Conservation (phyloP, 2,888 invertebrate genomes). For the Empis stercorea region DNA sequence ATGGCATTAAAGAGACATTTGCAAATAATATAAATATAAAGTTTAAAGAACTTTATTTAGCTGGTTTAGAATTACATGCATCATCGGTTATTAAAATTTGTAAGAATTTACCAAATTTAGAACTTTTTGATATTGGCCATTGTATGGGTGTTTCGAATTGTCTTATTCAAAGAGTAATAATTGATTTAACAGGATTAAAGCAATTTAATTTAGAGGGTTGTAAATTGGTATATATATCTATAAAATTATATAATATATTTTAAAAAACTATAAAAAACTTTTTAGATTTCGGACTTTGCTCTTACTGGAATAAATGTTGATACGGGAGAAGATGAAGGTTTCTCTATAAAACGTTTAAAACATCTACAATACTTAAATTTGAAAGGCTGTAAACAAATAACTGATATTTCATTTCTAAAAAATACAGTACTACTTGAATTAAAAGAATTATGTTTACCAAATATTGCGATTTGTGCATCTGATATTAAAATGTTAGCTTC, state of each 20-base stretch:
- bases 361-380: neutral
- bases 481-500: neutral
- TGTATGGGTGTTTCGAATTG: neutral
- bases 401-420: slow-evolving; percentile 1
- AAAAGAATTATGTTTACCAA: neutral
- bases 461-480: slow-evolving; percentile 1
- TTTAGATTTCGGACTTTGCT: slow-evolving; percentile 1
- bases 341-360: neutral
- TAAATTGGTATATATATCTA: neutral
- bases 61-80: neutral
- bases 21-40: neutral
- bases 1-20: neutral
- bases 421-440: neutral
- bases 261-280: neutral
- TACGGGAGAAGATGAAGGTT: neutral
- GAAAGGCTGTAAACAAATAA: neutral
- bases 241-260: neutral
- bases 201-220: neutral
- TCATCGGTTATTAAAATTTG: neutral
- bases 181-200: neutral
- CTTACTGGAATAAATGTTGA: neutral
- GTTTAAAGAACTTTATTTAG: neutral
- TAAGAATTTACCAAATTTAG: neutral
- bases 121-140: neutral
- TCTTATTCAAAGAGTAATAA: neutral